These are phyloP conservation scores for Cebidichthys violaceus DNA, from an alignment of 2,113 vertebrate genomes.

Conservation along the genomic window DNA sequence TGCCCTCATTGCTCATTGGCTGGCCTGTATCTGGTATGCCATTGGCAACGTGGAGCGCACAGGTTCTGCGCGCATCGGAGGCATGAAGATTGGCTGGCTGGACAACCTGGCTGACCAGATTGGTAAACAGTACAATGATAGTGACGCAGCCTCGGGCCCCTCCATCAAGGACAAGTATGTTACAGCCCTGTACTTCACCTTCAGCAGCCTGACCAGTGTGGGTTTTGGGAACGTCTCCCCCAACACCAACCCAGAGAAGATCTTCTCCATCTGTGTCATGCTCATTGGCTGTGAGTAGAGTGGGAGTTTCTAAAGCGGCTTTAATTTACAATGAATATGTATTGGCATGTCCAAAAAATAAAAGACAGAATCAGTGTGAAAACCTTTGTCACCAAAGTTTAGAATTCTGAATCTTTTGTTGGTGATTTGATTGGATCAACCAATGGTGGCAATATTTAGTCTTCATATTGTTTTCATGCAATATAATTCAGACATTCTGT, in stretches of 20 bases:
- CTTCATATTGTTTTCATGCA: background rate
- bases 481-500: background rate
- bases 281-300: conserved; percentile 96
- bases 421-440: background rate
- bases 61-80: conserved; percentile 85
- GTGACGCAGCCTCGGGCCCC: conserved; percentile 88
- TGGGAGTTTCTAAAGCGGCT: background rate
- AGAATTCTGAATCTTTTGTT: background rate
- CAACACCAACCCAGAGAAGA: conserved; percentile 99
- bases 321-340: background rate
- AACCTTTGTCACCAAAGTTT: background rate
- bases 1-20: conserved; percentile 94
- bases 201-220: conserved; percentile 99
- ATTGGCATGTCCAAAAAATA: background rate
- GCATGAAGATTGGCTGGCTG: conserved; percentile 95
- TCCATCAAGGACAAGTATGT: conserved; percentile 98
- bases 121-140: conserved; percentile 94
- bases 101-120: conserved; percentile 96
- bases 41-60: conserved; percentile 95
- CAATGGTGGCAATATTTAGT: background rate
- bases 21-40: conserved; percentile 97
- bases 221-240: conserved; percentile 97
- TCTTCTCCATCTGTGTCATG: conserved; percentile 99
- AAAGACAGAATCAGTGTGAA: background rate
- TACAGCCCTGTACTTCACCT: conserved; percentile 99